Evolutionary conservation across 2,797 vertebrate species (phyloP).

Genomic region (Anniella stebbinsi): DNA sequence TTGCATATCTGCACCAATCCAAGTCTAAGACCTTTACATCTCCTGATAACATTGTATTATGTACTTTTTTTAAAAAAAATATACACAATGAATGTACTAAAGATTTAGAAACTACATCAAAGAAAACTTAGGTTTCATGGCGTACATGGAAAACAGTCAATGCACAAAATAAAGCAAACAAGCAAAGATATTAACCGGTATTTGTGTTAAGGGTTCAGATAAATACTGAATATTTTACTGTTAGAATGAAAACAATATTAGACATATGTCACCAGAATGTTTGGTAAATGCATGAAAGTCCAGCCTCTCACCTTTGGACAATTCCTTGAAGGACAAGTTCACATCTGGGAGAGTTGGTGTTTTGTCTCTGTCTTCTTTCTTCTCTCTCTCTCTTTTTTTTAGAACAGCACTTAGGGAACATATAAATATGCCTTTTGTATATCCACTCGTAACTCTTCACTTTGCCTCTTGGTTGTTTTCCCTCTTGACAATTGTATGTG

Average conservation of each 20-base stretch:
- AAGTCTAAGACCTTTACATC: not conserved
- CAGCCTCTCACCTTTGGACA: constrained; percentile 56
- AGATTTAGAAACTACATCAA: not conserved
- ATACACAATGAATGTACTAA: not conserved
- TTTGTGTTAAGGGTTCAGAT: not conserved
- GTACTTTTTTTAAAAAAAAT: not conserved
- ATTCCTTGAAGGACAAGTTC: not conserved
- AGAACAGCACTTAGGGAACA: accelerated
- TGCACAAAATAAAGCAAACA: not conserved
- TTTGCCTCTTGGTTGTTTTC: accelerated
- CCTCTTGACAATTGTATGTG: not conserved
- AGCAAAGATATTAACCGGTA: not conserved
- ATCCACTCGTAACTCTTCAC: not conserved
- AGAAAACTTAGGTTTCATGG: not conserved
- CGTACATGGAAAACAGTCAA: not conserved
- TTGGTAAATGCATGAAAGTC: accelerated
- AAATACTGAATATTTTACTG: not conserved
- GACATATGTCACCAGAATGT: not conserved
- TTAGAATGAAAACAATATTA: not conserved
- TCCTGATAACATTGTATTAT: not conserved
- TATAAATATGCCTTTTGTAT: not conserved
- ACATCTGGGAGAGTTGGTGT: not conserved
- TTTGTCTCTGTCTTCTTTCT: not conserved
- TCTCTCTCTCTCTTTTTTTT: not conserved
- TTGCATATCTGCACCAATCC: not conserved